phyloP scores from a whole-genome alignment of 2,888 invertebrate species.

The Dendrolimus houi region DNA sequence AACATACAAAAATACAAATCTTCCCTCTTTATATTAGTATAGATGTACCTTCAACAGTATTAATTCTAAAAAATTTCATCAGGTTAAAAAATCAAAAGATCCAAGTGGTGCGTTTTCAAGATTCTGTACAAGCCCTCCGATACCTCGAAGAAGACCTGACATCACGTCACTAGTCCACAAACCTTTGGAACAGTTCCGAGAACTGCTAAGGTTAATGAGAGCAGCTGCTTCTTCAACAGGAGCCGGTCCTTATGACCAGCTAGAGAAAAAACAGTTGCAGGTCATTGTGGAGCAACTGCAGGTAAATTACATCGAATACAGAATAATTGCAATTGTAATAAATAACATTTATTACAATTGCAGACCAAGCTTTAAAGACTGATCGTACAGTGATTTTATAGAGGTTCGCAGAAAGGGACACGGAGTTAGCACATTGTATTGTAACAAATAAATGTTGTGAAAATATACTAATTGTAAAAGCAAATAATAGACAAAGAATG shows the following conservation, averaged over 20 bases:
- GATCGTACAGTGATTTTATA: too few species aligned
- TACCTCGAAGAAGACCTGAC: constrained; percentile 88
- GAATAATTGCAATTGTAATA: too few species aligned
- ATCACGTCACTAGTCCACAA: constrained; percentile 90
- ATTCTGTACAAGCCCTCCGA: constrained; percentile 87
- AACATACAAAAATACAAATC: too few species aligned
- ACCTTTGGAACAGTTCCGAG: constrained; percentile 85
- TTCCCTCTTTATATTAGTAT: not conserved
- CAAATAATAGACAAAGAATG: too few species aligned
- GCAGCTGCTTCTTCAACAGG: constrained; percentile 54
- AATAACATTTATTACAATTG: too few species aligned
- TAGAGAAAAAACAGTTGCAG: constrained; percentile 67
- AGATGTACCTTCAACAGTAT: not conserved
- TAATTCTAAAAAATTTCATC: constrained; percentile 1
- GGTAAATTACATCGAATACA: constrained; percentile 24
- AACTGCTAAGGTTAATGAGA: constrained; percentile 62
- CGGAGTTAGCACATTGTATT: too few species aligned
- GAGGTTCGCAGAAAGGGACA: too few species aligned
- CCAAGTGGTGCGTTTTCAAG: constrained; percentile 87
- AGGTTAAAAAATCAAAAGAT: constrained; percentile 83
- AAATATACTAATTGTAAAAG: too few species aligned
- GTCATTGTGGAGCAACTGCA: constrained; percentile 66
- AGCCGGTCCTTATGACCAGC: constrained; percentile 60
- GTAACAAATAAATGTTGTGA: too few species aligned
- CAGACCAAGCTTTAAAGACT: too few species aligned